These are phyloP conservation scores for Drosophila nigricruria DNA, from an alignment of 2,888 invertebrate species.

Conservation along the genomic window DNA sequence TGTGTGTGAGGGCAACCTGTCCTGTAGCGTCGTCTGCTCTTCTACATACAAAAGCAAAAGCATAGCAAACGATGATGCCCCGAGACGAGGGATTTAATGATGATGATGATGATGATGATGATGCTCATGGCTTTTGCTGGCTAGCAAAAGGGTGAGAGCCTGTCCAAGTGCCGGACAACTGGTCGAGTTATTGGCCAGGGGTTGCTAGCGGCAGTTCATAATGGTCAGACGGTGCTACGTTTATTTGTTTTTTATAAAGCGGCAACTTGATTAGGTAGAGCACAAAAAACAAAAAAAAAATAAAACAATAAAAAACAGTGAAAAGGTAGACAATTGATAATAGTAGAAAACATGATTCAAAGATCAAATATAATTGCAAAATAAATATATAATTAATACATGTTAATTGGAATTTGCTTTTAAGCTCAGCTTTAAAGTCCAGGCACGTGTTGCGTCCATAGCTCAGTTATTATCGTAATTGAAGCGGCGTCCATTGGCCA, in stretches of 20 bases:
- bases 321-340: slow-evolving; percentile 12
- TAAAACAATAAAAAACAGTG: too few species aligned
- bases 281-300: too few species aligned
- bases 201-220: slow-evolving; percentile 35
- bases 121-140: slow-evolving; percentile 34
- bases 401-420: slow-evolving; percentile 41
- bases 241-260: slow-evolving; percentile 44
- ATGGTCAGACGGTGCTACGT: slow-evolving; percentile 32
- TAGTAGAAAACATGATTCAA: neutral
- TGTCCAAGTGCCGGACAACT: slow-evolving; percentile 45
- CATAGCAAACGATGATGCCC: slow-evolving; percentile 42
- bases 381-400: slow-evolving; percentile 16
- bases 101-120: slow-evolving; percentile 33
- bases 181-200: slow-evolving; percentile 33
- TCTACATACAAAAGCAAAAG: slow-evolving; percentile 46
- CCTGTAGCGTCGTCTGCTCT: slow-evolving; percentile 13
- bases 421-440: slow-evolving; percentile 22
- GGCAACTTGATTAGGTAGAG: slow-evolving; percentile 24
- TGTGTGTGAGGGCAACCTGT: slow-evolving; percentile 3
- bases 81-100: slow-evolving; percentile 49
- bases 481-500: slow-evolving; percentile 10
- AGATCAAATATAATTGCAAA: slow-evolving; percentile 6
- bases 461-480: slow-evolving; percentile 43
- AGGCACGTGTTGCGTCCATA: slow-evolving; percentile 20
- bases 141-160: slow-evolving; percentile 38